Percentiles rank a stretch among this genome's conserved stretches.
These are phyloP conservation scores for Molossus alvarezi DNA, from an alignment of 2,797 vertebrate species.

Conservation along the genomic window DNA sequence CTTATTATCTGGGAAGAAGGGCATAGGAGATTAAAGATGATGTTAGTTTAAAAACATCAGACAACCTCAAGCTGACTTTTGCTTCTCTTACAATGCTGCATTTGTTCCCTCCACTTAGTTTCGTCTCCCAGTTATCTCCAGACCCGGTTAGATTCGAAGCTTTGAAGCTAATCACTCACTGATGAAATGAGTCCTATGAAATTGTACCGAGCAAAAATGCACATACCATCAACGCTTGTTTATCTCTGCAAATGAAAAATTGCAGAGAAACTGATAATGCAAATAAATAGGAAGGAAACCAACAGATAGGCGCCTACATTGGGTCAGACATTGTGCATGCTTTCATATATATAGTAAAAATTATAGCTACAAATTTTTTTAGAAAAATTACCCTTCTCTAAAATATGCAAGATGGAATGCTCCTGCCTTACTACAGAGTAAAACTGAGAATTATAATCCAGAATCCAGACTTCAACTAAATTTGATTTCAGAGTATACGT, in stretches of 20 bases:
- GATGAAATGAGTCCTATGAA: slow-evolving; percentile 80
- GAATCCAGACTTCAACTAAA: slow-evolving; percentile 9
- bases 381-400: background rate
- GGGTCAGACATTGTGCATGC: background rate
- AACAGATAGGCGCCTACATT: background rate
- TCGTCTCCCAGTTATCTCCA: slow-evolving; percentile 81
- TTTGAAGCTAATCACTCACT: slow-evolving; percentile 78
- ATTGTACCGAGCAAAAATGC: slow-evolving; percentile 77
- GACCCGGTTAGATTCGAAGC: slow-evolving; percentile 78
- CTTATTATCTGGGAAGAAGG: slow-evolving; percentile 89
- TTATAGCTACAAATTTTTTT: background rate
- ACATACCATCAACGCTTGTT: slow-evolving; percentile 45
- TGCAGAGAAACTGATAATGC: slow-evolving; percentile 44
- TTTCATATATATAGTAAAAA: background rate
- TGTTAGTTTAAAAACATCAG: slow-evolving; percentile 87
- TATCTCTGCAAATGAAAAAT: slow-evolving; percentile 58
- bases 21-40: slow-evolving; percentile 89
- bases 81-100: slow-evolving; percentile 80
- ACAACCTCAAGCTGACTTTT: slow-evolving; percentile 80
- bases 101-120: slow-evolving; percentile 83
- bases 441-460: slow-evolving; percentile 2
- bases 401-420: background rate
- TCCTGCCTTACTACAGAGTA: background rate
- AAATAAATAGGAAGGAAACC: slow-evolving; percentile 47
- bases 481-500: slow-evolving; percentile 11